Conservation (phyloP, 2,113 vertebrate genomes). For the Actinemys pallida region DNA sequence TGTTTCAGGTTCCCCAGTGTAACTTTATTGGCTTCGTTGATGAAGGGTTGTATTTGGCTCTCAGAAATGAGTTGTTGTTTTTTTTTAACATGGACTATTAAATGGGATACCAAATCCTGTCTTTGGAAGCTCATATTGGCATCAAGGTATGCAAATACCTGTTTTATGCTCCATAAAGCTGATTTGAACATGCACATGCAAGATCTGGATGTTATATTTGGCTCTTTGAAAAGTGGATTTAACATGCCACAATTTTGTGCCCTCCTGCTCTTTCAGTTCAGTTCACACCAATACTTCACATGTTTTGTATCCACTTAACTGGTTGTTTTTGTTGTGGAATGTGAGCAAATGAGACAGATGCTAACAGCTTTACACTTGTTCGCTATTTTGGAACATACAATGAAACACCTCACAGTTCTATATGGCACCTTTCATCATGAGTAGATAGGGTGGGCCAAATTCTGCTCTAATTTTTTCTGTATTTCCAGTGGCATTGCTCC, state of each 20-base stretch:
- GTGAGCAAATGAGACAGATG: not conserved
- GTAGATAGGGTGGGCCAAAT: not conserved
- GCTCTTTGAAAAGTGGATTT: not conserved
- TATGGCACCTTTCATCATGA: not conserved
- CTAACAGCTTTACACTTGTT: not conserved
- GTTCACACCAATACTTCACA: not conserved
- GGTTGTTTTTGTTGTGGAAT: not conserved
- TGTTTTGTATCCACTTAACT: fast-evolving
- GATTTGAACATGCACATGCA: not conserved
- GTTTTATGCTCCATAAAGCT: not conserved
- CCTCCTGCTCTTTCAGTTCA: not conserved
- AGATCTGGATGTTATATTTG: not conserved
- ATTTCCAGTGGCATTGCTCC: not conserved
- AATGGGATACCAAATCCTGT: not conserved
- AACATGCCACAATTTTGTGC: not conserved
- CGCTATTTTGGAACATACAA: not conserved
- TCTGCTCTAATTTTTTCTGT: not conserved
- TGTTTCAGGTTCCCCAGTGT: not conserved
- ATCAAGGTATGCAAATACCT: not conserved
- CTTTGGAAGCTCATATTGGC: not conserved
- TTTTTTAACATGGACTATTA: not conserved
- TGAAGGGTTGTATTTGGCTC: not conserved
- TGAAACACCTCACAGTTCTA: not conserved
- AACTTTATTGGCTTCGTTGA: not conserved
- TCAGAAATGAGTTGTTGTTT: not conserved